Percentiles rank a stretch among this genome's conserved stretches.
These are phyloP conservation scores for Schlechtendalia chinensis DNA, from an alignment of 1,140 invertebrate genomes.

Conservation along the genomic window DNA sequence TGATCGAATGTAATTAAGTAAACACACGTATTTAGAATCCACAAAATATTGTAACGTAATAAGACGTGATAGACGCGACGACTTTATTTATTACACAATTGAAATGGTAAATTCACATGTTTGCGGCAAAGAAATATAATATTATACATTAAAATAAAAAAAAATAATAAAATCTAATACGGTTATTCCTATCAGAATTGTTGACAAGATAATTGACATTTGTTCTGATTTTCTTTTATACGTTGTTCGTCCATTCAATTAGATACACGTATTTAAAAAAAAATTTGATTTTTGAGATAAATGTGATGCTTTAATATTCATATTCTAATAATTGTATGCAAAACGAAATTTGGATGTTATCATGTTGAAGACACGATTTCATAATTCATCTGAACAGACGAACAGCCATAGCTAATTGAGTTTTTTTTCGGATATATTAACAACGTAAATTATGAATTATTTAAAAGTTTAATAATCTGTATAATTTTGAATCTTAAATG, in stretches of 20 bases:
- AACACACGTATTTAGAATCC: no score
- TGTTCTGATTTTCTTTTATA: not conserved
- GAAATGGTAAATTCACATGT: not conserved
- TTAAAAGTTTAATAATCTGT: not conserved
- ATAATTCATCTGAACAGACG: not conserved
- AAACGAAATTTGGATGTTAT: not conserved
- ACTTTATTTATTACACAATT: not conserved
- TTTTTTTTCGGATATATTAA: not conserved
- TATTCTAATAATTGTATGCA: not conserved
- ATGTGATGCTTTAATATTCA: not conserved
- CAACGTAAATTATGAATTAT: constrained; percentile 4
- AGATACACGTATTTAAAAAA: no score
- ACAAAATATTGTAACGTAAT: no score
- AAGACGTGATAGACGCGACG: no score
- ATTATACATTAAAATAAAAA: not conserved
- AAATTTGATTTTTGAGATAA: not conserved
- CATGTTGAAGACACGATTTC: not conserved
- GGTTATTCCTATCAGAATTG: not conserved
- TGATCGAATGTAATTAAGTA: not conserved
- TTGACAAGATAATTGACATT: not conserved
- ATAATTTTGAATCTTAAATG: not conserved
- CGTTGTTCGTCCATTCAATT: not conserved
- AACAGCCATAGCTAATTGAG: not conserved
- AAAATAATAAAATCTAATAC: not conserved
- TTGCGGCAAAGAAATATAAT: not conserved